Evolutionary conservation across 2,113 vertebrate genomes (phyloP).

Genomic region (Pseudorhombus dupliciocellatus): DNA sequence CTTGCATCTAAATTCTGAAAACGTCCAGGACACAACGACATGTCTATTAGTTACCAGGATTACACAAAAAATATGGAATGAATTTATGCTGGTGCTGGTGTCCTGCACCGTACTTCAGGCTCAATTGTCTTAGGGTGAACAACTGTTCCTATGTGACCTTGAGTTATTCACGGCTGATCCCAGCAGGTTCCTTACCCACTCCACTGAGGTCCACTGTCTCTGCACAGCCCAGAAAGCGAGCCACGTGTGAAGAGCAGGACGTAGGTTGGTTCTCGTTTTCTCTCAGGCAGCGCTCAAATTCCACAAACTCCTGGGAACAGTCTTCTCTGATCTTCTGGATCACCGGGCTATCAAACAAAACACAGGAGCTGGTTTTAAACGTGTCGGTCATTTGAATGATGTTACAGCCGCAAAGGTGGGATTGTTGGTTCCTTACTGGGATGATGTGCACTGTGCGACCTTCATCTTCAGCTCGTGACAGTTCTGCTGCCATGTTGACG

Average conservation of each 20-base stretch:
- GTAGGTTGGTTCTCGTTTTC: conserved; percentile 80
- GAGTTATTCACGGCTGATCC: not conserved
- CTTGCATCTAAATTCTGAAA: not conserved
- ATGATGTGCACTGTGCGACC: conserved; percentile 89
- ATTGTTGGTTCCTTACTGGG: conserved; percentile 85
- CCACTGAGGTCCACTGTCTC: conserved; percentile 84
- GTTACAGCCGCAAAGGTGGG: not conserved
- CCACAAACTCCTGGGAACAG: conserved; percentile 84
- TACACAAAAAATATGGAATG: too few species aligned
- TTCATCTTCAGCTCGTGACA: conserved; percentile 88
- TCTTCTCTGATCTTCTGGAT: conserved; percentile 88
- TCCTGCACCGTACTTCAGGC: too few species aligned
- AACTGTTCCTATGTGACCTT: not conserved
- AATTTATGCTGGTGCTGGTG: too few species aligned
- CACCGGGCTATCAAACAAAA: conserved; percentile 81
- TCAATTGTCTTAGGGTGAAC: too few species aligned
- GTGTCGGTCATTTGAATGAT: not conserved
- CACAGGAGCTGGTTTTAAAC: not conserved
- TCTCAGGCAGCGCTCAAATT: conserved; percentile 89
- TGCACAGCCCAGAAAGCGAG: conserved; percentile 87
- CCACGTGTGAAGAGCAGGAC: conserved; percentile 84
- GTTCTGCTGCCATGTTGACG: conserved; percentile 88
- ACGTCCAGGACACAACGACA: not conserved
- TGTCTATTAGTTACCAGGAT: too few species aligned
- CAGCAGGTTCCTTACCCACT: conserved; percentile 63